Percentiles rank a stretch among this genome's conserved stretches.
Conservation (phyloP, 1,140 invertebrate genomes). For the Megathymus violae region DNA sequence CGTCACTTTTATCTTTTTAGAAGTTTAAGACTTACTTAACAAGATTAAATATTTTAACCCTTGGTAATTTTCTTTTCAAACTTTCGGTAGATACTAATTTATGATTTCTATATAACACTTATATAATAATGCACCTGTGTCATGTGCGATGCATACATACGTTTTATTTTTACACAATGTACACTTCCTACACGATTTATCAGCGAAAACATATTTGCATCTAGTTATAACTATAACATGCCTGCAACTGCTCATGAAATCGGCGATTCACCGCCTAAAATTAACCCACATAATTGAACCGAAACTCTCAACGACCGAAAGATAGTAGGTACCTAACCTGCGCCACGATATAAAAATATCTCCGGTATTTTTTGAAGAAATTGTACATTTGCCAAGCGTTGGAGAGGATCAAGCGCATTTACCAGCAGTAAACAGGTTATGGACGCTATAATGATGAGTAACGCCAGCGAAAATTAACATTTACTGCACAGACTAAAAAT, state of each 20-base stretch:
- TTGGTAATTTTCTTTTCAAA: too few species aligned
- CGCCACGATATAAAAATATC: constrained; percentile 25
- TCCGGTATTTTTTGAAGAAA: constrained; percentile 36
- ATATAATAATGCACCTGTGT: neutral
- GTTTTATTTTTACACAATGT: neutral
- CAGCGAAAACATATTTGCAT: constrained; percentile 10
- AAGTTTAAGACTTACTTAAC: too few species aligned
- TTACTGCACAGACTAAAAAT: constrained; percentile 19
- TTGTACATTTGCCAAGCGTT: constrained; percentile 51
- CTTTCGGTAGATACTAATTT: too few species aligned
- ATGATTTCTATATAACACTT: neutral
- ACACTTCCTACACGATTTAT: neutral
- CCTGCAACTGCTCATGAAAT: constrained; percentile 46
- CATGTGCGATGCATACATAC: too few species aligned
- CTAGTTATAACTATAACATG: constrained; percentile 48
- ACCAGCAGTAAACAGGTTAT: constrained; percentile 47
- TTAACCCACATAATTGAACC: constrained; percentile 50
- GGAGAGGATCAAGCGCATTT: constrained; percentile 34
- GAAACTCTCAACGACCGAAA: constrained; percentile 36
- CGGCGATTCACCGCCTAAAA: constrained; percentile 58
- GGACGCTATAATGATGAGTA: constrained; percentile 15
- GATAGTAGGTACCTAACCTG: constrained; percentile 22
- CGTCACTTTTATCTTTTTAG: too few species aligned
- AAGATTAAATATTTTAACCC: too few species aligned
- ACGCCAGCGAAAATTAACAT: constrained; percentile 18